Conservation (phyloP, 1,140 invertebrate species). For the Zaprionus ornatus region DNA sequence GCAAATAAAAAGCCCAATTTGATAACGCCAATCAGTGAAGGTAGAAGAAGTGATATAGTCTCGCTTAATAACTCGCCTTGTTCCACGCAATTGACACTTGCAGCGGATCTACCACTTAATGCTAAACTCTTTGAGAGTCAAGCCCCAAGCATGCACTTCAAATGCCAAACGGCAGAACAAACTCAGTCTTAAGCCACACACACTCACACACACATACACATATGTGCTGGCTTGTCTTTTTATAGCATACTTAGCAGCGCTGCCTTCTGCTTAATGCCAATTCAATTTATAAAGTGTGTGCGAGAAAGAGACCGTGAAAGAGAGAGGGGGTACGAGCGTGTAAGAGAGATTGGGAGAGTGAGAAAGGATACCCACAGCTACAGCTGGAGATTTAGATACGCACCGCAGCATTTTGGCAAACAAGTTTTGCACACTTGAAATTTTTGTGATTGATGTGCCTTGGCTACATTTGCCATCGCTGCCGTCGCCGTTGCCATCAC, state of each 20-base stretch:
- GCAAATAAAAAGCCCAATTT: slow-evolving; percentile 29
- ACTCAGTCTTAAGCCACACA: slow-evolving; percentile 47
- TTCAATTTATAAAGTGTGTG: slow-evolving; percentile 75
- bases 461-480: slow-evolving; percentile 60
- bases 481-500: slow-evolving; percentile 10
- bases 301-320: not conserved
- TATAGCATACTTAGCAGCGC: slow-evolving; percentile 68
- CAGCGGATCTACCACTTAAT: slow-evolving; percentile 25
- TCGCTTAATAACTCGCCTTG: slow-evolving; percentile 14
- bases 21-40: slow-evolving; percentile 9
- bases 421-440: slow-evolving; percentile 80
- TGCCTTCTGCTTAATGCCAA: slow-evolving; percentile 77
- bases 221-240: slow-evolving; percentile 50
- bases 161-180: slow-evolving; percentile 65
- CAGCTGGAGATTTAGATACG: slow-evolving; percentile 44
- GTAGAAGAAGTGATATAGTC: not conserved
- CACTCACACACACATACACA: slow-evolving; percentile 16
- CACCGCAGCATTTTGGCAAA: slow-evolving; percentile 67
- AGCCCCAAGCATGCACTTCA: slow-evolving; percentile 57
- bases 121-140: slow-evolving; percentile 43
- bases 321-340: too few relatives aligned
- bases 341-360: not conserved
- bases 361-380: not conserved
- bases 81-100: slow-evolving; percentile 15
- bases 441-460: slow-evolving; percentile 81